phyloP scores from a whole-genome alignment of 2,888 invertebrate genomes.

The Coenonympha arcania region DNA sequence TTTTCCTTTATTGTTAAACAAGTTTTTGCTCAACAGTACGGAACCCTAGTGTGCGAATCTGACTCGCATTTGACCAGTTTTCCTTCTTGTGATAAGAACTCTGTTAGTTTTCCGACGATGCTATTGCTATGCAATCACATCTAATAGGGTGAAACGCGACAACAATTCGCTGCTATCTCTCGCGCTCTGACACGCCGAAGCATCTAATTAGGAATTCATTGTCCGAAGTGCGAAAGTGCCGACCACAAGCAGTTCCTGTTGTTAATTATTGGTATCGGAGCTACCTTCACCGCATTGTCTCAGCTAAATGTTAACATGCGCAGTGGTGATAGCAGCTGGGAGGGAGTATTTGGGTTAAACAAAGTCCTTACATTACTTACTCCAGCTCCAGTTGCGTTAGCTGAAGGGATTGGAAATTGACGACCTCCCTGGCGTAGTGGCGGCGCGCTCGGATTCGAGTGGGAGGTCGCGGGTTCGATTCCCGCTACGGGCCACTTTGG shows the following conservation, averaged over 20 bases:
- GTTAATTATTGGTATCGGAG: constrained; percentile 18
- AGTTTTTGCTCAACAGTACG: no score
- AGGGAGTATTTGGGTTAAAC: background rate
- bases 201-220: constrained; percentile 29
- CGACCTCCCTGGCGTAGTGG: no score
- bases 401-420: no score
- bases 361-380: background rate
- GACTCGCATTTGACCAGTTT: no score
- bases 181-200: constrained; percentile 26
- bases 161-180: constrained; percentile 47
- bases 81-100: no score
- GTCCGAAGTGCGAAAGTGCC: constrained; percentile 21
- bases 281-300: constrained; percentile 16
- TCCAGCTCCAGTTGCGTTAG: no score
- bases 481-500: no score
- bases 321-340: background rate
- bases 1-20: no score
- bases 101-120: no score
- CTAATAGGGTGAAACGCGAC: constrained; percentile 46
- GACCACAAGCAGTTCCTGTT: constrained; percentile 18
- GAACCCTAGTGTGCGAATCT: no score
- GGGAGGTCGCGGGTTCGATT: no score
- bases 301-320: constrained; percentile 14
- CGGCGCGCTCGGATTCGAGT: no score
- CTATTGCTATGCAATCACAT: constrained; percentile 37